These are phyloP conservation scores for Pocillopora verrucosa DNA, from an alignment of 64 coral and sea anemone species.

Conservation along the genomic window DNA sequence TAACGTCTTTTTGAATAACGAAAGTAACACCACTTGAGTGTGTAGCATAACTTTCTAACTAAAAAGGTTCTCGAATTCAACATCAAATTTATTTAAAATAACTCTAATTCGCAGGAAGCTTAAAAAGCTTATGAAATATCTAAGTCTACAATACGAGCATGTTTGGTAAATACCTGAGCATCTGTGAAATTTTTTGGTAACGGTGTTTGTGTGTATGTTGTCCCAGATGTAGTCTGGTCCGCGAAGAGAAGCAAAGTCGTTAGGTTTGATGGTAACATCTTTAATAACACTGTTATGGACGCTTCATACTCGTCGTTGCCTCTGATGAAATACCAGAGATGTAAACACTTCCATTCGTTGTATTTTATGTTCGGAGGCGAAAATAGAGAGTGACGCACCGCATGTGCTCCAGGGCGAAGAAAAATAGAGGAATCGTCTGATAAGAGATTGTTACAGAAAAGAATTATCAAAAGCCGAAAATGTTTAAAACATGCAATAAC, in stretches of 20 bases:
- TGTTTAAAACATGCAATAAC: background rate
- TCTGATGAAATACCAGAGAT: constrained; percentile 1
- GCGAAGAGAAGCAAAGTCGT: background rate
- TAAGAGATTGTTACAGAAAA: background rate
- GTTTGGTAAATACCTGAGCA: background rate
- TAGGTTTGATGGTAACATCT: background rate
- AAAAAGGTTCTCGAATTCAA: too few species aligned
- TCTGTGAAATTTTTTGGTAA: background rate
- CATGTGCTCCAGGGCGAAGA: background rate
- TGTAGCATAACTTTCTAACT: too few species aligned
- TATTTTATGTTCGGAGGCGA: background rate
- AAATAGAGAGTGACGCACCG: background rate
- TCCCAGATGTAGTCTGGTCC: background rate
- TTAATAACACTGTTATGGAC: background rate
- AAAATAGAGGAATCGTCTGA: background rate
- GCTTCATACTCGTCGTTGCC: background rate
- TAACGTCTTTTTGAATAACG: too few species aligned
- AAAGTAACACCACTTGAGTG: too few species aligned
- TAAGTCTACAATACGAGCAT: background rate
- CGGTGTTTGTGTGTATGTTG: background rate
- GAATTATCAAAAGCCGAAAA: background rate
- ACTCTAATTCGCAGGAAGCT: too few species aligned
- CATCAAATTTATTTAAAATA: too few species aligned
- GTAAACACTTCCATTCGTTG: constrained; percentile 14
- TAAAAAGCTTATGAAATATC: too few species aligned